Evolutionary conservation across 2,797 vertebrate genomes (phyloP).

Genomic region (Betta splendens): DNA sequence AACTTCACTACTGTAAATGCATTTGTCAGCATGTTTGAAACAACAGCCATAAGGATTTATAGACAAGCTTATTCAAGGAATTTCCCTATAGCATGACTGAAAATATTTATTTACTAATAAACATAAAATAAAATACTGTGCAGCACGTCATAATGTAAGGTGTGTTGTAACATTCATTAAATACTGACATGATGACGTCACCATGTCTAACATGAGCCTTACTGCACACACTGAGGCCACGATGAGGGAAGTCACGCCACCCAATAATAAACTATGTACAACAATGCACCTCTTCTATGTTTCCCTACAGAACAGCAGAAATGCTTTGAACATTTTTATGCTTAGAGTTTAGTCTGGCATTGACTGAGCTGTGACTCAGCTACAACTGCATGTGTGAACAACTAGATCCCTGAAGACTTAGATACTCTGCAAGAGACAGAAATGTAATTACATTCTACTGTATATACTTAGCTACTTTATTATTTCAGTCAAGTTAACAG

Average conservation of each 20-base stretch:
- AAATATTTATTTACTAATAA: conserved; percentile 47
- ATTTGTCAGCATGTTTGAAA: conserved; percentile 47
- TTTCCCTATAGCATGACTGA: conserved; percentile 33
- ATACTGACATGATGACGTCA: conserved; percentile 61
- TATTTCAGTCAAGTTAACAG: conserved; percentile 58
- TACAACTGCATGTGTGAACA: conserved; percentile 46
- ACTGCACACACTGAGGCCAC: conserved; percentile 42
- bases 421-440: conserved; percentile 29
- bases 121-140: conserved; percentile 71
- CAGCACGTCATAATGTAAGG: conserved; percentile 67
- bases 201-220: conserved; percentile 55
- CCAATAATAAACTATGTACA: conserved; percentile 52
- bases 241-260: conserved; percentile 44
- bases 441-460: conserved; percentile 37
- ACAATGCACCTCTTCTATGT: conserved; percentile 19
- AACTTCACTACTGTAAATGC: conserved; percentile 38
- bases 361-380: conserved; percentile 31
- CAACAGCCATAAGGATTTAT: conserved; percentile 29
- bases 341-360: conserved; percentile 21
- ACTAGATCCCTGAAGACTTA: conserved; percentile 49
- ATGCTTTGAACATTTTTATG: conserved; percentile 18
- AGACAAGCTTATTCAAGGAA: conserved; percentile 26
- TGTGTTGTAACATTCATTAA: conserved; percentile 82
- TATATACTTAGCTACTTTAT: conserved; percentile 42
- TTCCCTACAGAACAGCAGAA: conserved; percentile 34